Base-by-base conservation (phyloP, 2,113 vertebrate species). In the Protobothrops mucrosquamatus region DNA sequence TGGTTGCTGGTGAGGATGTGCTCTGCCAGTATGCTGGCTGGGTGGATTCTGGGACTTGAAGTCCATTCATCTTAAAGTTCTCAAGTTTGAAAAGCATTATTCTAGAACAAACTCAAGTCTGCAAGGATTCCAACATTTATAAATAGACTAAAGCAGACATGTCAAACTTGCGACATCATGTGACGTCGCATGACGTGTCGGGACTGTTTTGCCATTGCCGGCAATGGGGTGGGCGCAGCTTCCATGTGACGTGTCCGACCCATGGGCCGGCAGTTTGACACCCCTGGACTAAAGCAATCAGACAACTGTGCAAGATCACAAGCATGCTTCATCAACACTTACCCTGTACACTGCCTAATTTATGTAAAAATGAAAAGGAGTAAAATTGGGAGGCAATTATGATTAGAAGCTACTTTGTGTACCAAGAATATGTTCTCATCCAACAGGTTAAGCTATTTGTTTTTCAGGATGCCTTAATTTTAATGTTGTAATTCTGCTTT, bases 231-330 rank as follows among this genome's bases (percentile, higher is more conserved):
- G 48, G 8, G 48, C 1, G 0, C 48, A 8, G 48, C 48, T 51
- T 51, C 48, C 8, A 51, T 7, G 7, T 51, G 48, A 51, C 0
- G 1, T 1, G 0, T 51, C 1, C 8, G 8, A 8, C 48, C 9
- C 48, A 0, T 0, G 8, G 48, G 8, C 48, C 8, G 8, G 48
- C 48, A 51, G 48, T 10, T 51, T 51, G 48, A 51, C 48, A 51
- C 48, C 48, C 48, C 48, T 51, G 48, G 48, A 51, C 48, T 51
- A 81, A 81, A 81, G 6, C 34, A 39, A 22, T 39, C 6, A 39
- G 39, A 2, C 69, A 81, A 39, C 15, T 20, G 69, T 81, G 69
- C 34, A 81, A 22, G 34, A 8, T 81, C 2, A 22, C 18, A 81
- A 39, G 6, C 69, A 81, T 34, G n/a, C 7, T 81, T 81, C 69